A percentile compares a stretch with the other conserved stretches of the same genome.
Conservation (phyloP, 2,113 vertebrate species). For the Phyllopteryx taeniolatus region DNA sequence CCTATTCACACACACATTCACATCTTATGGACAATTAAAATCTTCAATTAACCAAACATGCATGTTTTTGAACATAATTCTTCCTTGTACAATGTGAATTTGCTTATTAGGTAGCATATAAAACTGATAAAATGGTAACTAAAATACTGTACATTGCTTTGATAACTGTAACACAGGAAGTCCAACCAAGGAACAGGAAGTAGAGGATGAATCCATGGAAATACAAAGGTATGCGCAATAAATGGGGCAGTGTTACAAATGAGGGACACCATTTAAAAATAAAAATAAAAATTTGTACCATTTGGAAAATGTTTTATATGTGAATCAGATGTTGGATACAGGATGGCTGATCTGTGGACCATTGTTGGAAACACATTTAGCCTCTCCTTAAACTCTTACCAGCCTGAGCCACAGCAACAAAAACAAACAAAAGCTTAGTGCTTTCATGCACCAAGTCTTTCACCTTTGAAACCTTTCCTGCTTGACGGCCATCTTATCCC, state of each 20-base stretch:
- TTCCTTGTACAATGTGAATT: no score
- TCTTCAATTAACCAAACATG: no score
- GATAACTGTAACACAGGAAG: not conserved
- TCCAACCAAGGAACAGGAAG: not conserved
- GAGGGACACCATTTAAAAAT: not conserved
- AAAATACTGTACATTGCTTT: not conserved
- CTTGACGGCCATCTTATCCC: not conserved
- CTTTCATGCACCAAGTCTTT: not conserved
- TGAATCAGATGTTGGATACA: not conserved
- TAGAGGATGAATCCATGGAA: not conserved
- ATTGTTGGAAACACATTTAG: not conserved
- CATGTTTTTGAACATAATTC: no score
- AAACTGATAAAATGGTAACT: not conserved
- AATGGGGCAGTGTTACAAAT: not conserved
- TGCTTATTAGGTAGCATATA: not conserved
- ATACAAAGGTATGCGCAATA: not conserved
- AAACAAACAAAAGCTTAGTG: not conserved
- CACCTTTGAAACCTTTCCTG: not conserved
- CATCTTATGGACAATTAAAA: no score
- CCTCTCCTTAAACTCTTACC: not conserved
- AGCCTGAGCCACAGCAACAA: not conserved
- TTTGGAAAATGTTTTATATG: not conserved
- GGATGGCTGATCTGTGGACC: not conserved
- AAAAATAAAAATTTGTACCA: not conserved
- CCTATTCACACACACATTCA: no score